Evolutionary conservation across 2,113 vertebrate species (phyloP).

Genomic region (Quiscalus mexicanus): DNA sequence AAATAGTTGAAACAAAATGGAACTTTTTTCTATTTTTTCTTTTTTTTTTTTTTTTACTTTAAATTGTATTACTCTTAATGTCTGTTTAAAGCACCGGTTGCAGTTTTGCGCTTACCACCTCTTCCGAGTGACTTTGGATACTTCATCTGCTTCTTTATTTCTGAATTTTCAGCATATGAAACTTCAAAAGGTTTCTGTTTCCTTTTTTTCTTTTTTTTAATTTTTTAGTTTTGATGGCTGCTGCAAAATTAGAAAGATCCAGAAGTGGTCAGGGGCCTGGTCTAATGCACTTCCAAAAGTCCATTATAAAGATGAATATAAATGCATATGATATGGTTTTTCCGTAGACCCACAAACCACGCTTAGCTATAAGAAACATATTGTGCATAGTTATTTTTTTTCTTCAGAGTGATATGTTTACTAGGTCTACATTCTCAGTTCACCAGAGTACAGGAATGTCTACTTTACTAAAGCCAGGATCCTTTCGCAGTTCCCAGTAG

Average conservation of each 20-base stretch:
- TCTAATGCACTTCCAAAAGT: constrained; percentile 82
- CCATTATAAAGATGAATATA: constrained; percentile 82
- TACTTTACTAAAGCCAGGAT: constrained; percentile 96
- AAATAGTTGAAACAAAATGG: constrained; percentile 33
- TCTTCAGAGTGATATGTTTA: constrained; percentile 77
- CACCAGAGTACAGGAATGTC: constrained; percentile 92
- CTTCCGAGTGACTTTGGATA: constrained; percentile 70
- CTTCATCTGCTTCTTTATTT: constrained; percentile 66
- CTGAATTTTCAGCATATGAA: constrained; percentile 57
- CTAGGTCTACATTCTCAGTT: constrained; percentile 75
- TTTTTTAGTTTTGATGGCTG: constrained; percentile 57
- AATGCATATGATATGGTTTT: constrained; percentile 75
- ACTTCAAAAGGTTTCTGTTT: constrained; percentile 54
- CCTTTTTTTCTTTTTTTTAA: not conserved
- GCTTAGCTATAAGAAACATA: constrained; percentile 79
- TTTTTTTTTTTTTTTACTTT: not conserved
- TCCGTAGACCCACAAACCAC: constrained; percentile 77
- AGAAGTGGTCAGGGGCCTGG: constrained; percentile 75
- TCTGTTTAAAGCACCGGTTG: constrained; percentile 75
- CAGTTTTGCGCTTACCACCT: constrained; percentile 54
- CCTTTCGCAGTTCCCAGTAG: constrained; percentile 97
- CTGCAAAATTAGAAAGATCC: constrained; percentile 81
- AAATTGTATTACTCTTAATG: constrained; percentile 55
- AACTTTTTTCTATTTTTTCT: not conserved
- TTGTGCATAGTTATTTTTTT: constrained; percentile 92